A percentile compares a stretch with the other conserved stretches of the same genome.
These are phyloP conservation scores for Chrysochloris asiatica DNA, from an alignment of 2,113 vertebrate species.

Conservation along the genomic window DNA sequence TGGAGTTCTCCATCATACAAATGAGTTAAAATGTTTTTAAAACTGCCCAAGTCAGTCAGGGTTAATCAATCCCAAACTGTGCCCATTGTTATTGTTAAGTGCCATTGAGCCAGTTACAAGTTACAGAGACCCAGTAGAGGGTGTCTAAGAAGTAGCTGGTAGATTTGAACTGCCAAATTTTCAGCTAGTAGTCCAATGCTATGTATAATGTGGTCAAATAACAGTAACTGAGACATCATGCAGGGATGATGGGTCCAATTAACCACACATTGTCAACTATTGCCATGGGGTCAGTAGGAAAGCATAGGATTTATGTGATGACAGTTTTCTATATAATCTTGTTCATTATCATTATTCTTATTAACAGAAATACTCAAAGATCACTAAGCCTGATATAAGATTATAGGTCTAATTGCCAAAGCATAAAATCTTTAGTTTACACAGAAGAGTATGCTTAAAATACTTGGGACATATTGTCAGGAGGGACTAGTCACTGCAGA, in stretches of 20 bases:
- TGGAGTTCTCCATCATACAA: neutral
- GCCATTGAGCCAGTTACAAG: no score
- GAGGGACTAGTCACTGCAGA: no score
- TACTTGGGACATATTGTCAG: no score
- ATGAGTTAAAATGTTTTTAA: slow-evolving; percentile 11
- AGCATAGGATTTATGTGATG: neutral
- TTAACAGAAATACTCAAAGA: slow-evolving; percentile 9
- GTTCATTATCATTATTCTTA: neutral
- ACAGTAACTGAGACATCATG: neutral
- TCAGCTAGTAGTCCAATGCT: no score
- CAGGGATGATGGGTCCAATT: neutral
- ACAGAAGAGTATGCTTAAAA: neutral
- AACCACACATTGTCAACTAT: neutral
- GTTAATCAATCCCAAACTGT: neutral
- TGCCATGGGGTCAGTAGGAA: neutral
- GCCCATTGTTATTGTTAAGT: no score
- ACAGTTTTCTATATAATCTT: neutral
- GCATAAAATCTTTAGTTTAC: neutral
- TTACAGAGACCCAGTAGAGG: no score
- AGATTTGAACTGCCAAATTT: no score
- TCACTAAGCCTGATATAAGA: neutral
- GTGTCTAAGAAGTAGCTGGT: no score
- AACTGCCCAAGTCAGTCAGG: neutral
- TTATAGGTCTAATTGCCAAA: neutral
- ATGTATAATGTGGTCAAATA: neutral